Base-by-base conservation (phyloP, 2,113 vertebrate genomes). In the Triplophysa siluroides region DNA sequence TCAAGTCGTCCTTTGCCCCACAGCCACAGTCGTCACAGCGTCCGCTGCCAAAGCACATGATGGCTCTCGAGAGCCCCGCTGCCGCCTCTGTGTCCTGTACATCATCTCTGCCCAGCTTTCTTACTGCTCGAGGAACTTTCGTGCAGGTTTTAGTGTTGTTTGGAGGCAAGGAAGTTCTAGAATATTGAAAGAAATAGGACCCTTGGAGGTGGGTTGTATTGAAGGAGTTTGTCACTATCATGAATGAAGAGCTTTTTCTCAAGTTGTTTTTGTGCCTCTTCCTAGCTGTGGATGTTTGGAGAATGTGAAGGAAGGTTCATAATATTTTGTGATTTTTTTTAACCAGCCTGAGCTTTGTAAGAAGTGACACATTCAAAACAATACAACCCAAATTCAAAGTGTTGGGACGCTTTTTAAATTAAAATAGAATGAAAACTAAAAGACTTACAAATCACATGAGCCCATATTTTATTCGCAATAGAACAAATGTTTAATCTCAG, bases 1-100 rank as follows among this genome's bases (percentile, higher is more conserved):
- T 69, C 23, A 24, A 62, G 56, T 79, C 41, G 67, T 79, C 67
- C 78, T 61, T n/a, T 78, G 78, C 67, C 78, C 78, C 10, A 13
- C 68, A 72, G 78, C 67, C 62, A 12, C 52, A 26, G 33, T 61
- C 67, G 54, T 78, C 77, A 60, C 71, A 61, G 29, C 41, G 43
- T 8, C 60, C 47, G 45, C 54, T 76, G 65, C 43, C 73, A 60
- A 66, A 67, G 54, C 65, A 24, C 60, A 19, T 73, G 75, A 78
- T 65, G 75, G 68, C 76, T 78, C 60, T 47, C 4, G 45, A 50
- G 41, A 50, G n/a, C 19, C 47, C 56, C 23, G 13, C 81, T 66
- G 75, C 81, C 68, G 47, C 75, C 64, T 52, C 9, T 45, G 38
- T 62, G 62, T 43, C 68, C 54, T 73, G 63, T 78, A 78, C 69